These are phyloP conservation scores for Hydra vulgaris DNA, from an alignment of 30 jellyfish, hydroid and myxozoan genomes.

Conservation along the genomic window DNA sequence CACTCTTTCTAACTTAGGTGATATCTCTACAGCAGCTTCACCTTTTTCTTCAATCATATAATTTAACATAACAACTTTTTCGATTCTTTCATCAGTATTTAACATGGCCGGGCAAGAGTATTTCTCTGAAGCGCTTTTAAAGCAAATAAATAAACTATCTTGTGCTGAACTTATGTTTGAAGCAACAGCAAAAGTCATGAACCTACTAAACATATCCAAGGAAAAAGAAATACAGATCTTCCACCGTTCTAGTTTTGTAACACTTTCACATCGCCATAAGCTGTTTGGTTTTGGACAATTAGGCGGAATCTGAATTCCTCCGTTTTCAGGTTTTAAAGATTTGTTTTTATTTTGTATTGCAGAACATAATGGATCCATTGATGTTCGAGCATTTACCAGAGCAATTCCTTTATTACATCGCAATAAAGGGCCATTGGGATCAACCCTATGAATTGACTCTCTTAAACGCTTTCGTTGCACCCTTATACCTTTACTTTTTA, in stretches of 20 bases:
- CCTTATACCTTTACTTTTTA: constrained; percentile 26
- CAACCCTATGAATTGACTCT: constrained; percentile 35
- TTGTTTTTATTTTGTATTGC: constrained; percentile 13
- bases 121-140: constrained; percentile 4
- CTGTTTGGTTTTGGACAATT: constrained; percentile 35
- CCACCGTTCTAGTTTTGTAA: constrained; percentile 29
- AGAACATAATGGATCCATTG: constrained; percentile 8
- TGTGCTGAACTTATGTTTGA: background rate
- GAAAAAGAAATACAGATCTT: constrained; percentile 11
- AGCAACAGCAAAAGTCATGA: constrained; percentile 33
- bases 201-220: constrained; percentile 35
- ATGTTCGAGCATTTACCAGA: constrained; percentile 31
- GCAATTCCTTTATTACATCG: constrained; percentile 30
- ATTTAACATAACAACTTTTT: constrained; percentile 18
- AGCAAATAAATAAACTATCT: constrained; percentile 3
- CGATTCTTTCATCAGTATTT: constrained; percentile 29
- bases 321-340: constrained; percentile 9
- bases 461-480: constrained; percentile 25
- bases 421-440: constrained; percentile 29
- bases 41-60: constrained; percentile 27
- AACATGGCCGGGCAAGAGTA: constrained; percentile 26
- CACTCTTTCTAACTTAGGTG: constrained; percentile 31
- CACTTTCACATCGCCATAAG: constrained; percentile 20
- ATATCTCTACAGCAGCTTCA: constrained; percentile 25
- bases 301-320: constrained; percentile 33